A percentile compares a stretch with the other conserved stretches of the same genome.
phyloP scores from a whole-genome alignment of 2,113 vertebrate genomes.

The Acanthisitta chloris region DNA sequence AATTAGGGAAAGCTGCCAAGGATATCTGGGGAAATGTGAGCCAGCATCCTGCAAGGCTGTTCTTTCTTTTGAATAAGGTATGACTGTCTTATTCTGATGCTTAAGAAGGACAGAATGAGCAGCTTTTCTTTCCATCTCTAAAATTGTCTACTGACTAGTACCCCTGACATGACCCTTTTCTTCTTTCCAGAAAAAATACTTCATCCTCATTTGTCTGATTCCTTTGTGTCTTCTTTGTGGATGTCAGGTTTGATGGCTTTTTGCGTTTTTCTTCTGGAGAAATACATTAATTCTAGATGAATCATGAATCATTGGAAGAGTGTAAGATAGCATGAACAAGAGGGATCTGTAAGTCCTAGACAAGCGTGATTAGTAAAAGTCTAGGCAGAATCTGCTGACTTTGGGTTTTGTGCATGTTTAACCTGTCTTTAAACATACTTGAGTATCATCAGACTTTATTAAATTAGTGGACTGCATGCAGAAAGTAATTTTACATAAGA shows the following conservation, averaged over 20 bases:
- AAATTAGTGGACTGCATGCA: neutral
- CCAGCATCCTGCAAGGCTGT: neutral
- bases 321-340: neutral
- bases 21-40: neutral
- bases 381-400: neutral
- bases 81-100: neutral
- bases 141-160: neutral
- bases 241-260: neutral
- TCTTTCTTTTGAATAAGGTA: neutral
- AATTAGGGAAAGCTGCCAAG: neutral
- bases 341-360: neutral
- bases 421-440: neutral
- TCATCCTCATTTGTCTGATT: neutral
- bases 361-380: neutral
- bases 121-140: neutral
- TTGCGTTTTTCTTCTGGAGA: neutral
- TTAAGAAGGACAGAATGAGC: neutral
- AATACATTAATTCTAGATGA: neutral
- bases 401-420: neutral
- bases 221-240: neutral
- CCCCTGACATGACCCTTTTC: neutral
- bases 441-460: neutral
- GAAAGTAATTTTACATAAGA: neutral
- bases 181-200: neutral
- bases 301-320: neutral